Conservation (phyloP, 2,888 invertebrate species). For the Thereva nobilitata region DNA sequence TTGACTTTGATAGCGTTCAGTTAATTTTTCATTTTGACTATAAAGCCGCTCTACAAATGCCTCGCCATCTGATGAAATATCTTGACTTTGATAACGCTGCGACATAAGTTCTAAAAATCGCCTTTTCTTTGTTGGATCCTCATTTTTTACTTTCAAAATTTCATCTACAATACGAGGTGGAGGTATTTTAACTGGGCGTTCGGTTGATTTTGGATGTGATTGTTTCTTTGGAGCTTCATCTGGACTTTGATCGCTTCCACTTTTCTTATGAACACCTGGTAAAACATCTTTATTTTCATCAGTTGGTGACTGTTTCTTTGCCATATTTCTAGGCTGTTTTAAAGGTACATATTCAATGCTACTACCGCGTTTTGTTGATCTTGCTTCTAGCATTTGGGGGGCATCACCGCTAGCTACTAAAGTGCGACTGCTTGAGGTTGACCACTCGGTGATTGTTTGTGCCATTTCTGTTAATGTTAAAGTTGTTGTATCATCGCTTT, state of each 20-base stretch:
- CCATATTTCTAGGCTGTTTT: constrained; percentile 50
- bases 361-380: constrained; percentile 44
- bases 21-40: constrained; percentile 66
- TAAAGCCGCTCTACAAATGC: constrained; percentile 64
- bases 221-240: constrained; percentile 46
- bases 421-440: constrained; percentile 77
- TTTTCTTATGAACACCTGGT: constrained; percentile 53
- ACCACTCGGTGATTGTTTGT: constrained; percentile 83
- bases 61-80: constrained; percentile 60
- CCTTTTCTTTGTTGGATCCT: constrained; percentile 58
- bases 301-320: constrained; percentile 50
- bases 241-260: constrained; percentile 46
- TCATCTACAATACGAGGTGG: constrained; percentile 50
- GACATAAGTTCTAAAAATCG: constrained; percentile 61
- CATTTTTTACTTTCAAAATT: constrained; percentile 46
- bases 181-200: constrained; percentile 57
- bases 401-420: constrained; percentile 66
- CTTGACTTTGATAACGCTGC: constrained; percentile 66
- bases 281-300: constrained; percentile 51
- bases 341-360: constrained; percentile 54
- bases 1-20: constrained; percentile 68
- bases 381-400: constrained; percentile 40
- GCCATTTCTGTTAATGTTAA: constrained; percentile 71
- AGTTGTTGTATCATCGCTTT: constrained; percentile 81
- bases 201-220: constrained; percentile 49